phyloP scores from a whole-genome alignment of 1,140 invertebrate species.

The Leptinotarsa lineolata region DNA sequence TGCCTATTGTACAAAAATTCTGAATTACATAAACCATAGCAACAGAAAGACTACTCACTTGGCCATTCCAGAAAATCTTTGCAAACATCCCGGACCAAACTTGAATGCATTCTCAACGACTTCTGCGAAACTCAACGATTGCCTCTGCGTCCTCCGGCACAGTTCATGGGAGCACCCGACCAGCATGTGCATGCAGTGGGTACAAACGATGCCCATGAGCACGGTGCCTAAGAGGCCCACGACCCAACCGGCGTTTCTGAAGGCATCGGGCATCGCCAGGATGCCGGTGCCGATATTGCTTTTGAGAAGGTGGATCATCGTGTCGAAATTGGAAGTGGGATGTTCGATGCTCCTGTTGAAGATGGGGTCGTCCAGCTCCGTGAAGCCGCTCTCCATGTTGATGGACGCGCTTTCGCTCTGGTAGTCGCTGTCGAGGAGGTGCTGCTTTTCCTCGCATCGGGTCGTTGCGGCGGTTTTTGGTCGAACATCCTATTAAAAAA shows the following conservation, averaged over 20 bases:
- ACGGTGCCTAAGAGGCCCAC: slow-evolving; percentile 71
- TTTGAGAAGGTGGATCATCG: slow-evolving; percentile 79
- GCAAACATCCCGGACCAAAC: slow-evolving; percentile 68
- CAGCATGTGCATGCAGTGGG: slow-evolving; percentile 87
- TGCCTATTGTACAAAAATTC: too few species aligned
- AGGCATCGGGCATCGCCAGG: slow-evolving; percentile 81
- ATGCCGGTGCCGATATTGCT: slow-evolving; percentile 77
- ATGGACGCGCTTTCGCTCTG: slow-evolving; percentile 48
- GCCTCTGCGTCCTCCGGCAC: slow-evolving; percentile 66
- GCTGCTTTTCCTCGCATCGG: slow-evolving; percentile 58
- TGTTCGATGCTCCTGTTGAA: slow-evolving; percentile 70
- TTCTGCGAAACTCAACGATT: slow-evolving; percentile 72
- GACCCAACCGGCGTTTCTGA: slow-evolving; percentile 77
- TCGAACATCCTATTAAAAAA: slow-evolving; percentile 7
- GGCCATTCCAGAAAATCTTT: slow-evolving; percentile 66
- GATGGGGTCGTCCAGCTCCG: slow-evolving; percentile 62
- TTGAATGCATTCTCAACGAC: slow-evolving; percentile 73
- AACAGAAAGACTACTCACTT: slow-evolving; percentile 58
- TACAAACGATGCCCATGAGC: slow-evolving; percentile 78
- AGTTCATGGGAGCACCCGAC: slow-evolving; percentile 74
- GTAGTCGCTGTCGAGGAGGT: slow-evolving; percentile 58
- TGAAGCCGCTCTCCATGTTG: slow-evolving; percentile 51
- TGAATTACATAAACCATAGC: too few species aligned
- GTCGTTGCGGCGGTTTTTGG: slow-evolving; percentile 26
- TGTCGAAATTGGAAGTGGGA: slow-evolving; percentile 80